phyloP scores from a whole-genome alignment of 2,797 vertebrate species.

The Typhlichthys subterraneus region DNA sequence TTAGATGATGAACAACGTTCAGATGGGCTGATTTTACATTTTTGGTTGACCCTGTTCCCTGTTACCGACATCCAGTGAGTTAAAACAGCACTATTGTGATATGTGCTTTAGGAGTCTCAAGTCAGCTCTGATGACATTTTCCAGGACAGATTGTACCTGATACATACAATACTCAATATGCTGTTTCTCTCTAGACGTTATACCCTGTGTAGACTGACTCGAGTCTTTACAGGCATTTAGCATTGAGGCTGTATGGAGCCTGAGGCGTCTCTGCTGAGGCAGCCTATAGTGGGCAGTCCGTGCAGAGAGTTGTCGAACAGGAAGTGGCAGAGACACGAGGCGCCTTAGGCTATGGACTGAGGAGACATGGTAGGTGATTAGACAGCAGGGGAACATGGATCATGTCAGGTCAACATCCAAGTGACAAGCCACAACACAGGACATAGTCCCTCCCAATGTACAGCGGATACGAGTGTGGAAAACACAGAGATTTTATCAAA shows the following conservation, averaged over 20 bases:
- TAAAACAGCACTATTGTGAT: constrained; percentile 55
- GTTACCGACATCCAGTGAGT: constrained; percentile 52
- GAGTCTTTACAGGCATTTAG: too few relatives aligned
- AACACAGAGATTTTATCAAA: constrained; percentile 32
- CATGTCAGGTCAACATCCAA: constrained; percentile 19
- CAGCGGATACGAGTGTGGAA: constrained; percentile 11
- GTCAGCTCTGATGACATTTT: constrained; percentile 5
- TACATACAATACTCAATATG: neutral
- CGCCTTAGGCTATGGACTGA: constrained; percentile 50
- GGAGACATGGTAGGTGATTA: constrained; percentile 1
- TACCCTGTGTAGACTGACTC: too few relatives aligned
- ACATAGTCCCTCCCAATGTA: constrained; percentile 14
- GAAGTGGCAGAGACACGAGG: constrained; percentile 65
- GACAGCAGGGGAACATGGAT: constrained; percentile 29
- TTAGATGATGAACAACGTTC: constrained; percentile 33
- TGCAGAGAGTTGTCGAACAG: constrained; percentile 66
- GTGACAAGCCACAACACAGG: constrained; percentile 13
- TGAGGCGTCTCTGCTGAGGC: constrained; percentile 18
- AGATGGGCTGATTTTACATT: constrained; percentile 55
- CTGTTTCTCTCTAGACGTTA: too few relatives aligned
- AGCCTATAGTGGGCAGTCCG: constrained; percentile 48
- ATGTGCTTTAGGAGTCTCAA: constrained; percentile 33
- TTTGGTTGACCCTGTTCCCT: constrained; percentile 47
- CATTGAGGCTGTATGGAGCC: constrained; percentile 20
- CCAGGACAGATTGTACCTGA: neutral